A percentile compares a stretch with the other conserved stretches of the same genome.
Evolutionary conservation across 2,888 invertebrate species (phyloP).

Genomic region (Schizotus pectinicornis): DNA sequence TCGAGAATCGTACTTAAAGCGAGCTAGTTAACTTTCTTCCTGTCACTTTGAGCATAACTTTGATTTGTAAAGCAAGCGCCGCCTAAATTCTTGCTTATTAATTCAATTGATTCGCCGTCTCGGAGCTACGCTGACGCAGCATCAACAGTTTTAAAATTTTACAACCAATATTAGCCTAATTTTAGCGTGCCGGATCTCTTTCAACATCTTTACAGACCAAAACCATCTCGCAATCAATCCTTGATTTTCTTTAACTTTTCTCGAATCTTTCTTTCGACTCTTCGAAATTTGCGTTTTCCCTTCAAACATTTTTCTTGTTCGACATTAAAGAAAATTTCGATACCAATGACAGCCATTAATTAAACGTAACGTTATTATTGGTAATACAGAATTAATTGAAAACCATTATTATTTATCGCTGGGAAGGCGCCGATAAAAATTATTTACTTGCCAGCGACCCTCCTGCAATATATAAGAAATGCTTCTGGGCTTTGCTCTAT

Average conservation of each 20-base stretch:
- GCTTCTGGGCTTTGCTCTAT: conserved; percentile 15
- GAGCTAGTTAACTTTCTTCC: conserved; percentile 21
- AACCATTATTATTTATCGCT: conserved; percentile 4
- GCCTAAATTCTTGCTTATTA: background rate
- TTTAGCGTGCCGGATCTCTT: no score
- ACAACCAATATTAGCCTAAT: background rate
- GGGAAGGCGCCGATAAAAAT: conserved; percentile 11
- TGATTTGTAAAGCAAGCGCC: conserved; percentile 5
- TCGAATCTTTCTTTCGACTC: no score
- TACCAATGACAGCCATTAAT: no score
- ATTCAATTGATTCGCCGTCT: conserved; percentile 1
- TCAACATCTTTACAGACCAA: no score
- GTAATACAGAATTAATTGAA: conserved; percentile 13
- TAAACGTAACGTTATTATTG: background rate
- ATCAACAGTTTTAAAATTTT: background rate
- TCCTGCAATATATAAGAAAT: background rate
- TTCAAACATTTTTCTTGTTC: no score
- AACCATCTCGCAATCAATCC: no score
- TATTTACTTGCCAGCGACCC: conserved; percentile 6
- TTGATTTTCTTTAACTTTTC: no score
- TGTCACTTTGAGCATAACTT: conserved; percentile 2
- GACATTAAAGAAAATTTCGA: no score
- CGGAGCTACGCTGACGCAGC: background rate
- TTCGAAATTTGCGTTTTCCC: no score
- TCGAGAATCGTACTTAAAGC: conserved; percentile 12